Base-by-base conservation (phyloP, 2,888 invertebrate species). In the Drosophila niveifrons region DNA sequence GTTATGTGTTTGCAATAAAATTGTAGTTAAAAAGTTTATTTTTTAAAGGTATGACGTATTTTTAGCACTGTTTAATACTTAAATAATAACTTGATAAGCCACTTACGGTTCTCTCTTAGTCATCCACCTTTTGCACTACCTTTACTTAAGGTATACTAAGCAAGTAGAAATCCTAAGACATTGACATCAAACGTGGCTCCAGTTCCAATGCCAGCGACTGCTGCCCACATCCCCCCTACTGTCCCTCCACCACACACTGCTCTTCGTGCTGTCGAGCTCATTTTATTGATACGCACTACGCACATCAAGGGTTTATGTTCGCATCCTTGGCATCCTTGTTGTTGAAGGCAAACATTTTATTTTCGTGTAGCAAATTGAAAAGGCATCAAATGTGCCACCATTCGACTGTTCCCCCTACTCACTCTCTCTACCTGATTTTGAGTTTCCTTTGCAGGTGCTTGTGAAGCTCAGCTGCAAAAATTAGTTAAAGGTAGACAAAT, bases 351-450 rank as follows among this genome's bases (percentile, higher is more conserved):
- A 41, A 48, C 55, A 67, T 84, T 85, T 82, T 73, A 82, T 88
- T 85, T 67, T 75, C 66, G 62, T 66, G 75, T 53, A 62, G 67
- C 82, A 82, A 88, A 82, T 85, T 83, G 86, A 81, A 82, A 85
- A 78, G 79, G 62, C 80, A 79, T 64, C 75, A 75, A 67, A 63
- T 68, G 66, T 73, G 57, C 67, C 61, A 64, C 41, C 63, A 56
- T 48, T 53, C 46, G 34, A 48, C 56, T 66, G 46, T 39, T 18
- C 63, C 28, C 7, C 48, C 2, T n/a, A n/a, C n/a, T n/a, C n/a
- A n/a, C n/a, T 4, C n/a, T 13, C 9, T 6, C n/a, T 15, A 6
- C 36, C 17, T n/a, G 4, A 23, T 8, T 7, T 8, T 15, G 18
- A 43, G 15, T 23, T 23, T 8, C n/a, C 28, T 34, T 29, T 17